Evolutionary conservation across 2,888 invertebrate genomes (phyloP).

Genomic region (Creontiades dilutus): DNA sequence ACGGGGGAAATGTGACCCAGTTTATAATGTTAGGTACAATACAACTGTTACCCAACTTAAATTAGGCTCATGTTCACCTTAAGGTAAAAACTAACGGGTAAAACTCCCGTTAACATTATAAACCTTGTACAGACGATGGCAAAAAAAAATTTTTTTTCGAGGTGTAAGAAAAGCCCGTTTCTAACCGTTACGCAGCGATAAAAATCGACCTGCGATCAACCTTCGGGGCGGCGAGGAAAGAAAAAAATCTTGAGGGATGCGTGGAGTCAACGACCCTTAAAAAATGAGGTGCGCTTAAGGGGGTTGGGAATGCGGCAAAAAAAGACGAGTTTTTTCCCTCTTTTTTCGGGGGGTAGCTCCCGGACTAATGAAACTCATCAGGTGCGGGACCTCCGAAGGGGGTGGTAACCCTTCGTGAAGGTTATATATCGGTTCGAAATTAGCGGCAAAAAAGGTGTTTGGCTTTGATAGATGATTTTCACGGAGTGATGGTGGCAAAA

Average conservation of each 20-base stretch:
- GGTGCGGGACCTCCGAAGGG: neutral
- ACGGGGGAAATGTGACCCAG: neutral
- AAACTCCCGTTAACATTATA: neutral
- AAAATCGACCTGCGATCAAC: conserved; percentile 9
- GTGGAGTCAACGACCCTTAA: conserved; percentile 30
- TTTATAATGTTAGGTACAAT: neutral
- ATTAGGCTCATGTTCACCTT: too few relatives aligned
- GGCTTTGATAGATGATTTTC: conserved; percentile 40
- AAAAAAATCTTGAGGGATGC: neutral
- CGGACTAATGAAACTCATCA: conserved; percentile 35
- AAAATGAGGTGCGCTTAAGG: neutral
- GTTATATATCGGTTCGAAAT: conserved; percentile 22
- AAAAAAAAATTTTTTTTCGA: neutral
- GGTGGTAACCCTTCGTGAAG: conserved; percentile 20
- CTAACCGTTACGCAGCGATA: neutral
- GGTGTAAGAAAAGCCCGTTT: neutral
- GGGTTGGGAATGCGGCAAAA: neutral
- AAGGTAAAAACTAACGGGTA: too few relatives aligned
- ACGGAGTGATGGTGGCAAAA: conserved; percentile 25
- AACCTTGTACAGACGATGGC: neutral
- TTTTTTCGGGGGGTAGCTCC: neutral
- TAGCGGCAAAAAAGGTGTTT: conserved; percentile 29
- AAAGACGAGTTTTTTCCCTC: conserved; percentile 8
- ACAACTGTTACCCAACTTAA: neutral
- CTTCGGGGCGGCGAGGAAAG: neutral